These are phyloP conservation scores for Pheosia tremula DNA, from an alignment of 2,888 invertebrate species.

Conservation along the genomic window DNA sequence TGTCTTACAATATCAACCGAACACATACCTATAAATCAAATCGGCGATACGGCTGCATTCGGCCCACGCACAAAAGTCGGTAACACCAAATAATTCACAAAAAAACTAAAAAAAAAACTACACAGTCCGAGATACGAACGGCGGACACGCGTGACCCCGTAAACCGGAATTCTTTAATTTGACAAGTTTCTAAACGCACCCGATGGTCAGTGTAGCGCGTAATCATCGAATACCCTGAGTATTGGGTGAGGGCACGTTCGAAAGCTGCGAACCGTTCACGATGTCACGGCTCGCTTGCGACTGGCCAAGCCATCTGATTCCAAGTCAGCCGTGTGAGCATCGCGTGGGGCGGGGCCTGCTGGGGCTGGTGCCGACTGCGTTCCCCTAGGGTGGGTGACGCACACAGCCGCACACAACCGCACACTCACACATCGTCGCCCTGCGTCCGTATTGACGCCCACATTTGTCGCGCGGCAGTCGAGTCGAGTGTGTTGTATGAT, in stretches of 20 bases:
- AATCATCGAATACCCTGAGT: slow-evolving; percentile 78
- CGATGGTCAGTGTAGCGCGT: slow-evolving; percentile 77
- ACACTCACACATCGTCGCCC: slow-evolving; percentile 49
- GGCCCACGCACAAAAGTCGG: slow-evolving; percentile 46
- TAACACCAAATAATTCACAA: slow-evolving; percentile 58
- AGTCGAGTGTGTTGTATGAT: slow-evolving; percentile 39
- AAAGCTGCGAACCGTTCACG: slow-evolving; percentile 81
- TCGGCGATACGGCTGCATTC: slow-evolving; percentile 45
- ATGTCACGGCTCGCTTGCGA: slow-evolving; percentile 82
- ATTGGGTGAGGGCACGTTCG: slow-evolving; percentile 65
- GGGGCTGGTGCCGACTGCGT: slow-evolving; percentile 49
- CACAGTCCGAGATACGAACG: slow-evolving; percentile 63
- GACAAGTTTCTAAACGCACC: slow-evolving; percentile 73
- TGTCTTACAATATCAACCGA: slow-evolving; percentile 5
- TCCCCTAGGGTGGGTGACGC: slow-evolving; percentile 70
- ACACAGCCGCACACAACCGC: slow-evolving; percentile 50
- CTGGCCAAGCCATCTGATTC: slow-evolving; percentile 84
- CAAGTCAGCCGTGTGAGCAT: slow-evolving; percentile 84
- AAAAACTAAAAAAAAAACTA: slow-evolving; percentile 57
- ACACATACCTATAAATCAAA: slow-evolving; percentile 46
- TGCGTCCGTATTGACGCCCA: slow-evolving; percentile 26
- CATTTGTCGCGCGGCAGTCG: slow-evolving; percentile 38
- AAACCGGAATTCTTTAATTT: slow-evolving; percentile 74
- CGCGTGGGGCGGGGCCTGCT: slow-evolving; percentile 71
- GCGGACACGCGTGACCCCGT: slow-evolving; percentile 55